A percentile compares a stretch with the other conserved stretches of the same genome.
phyloP scores from a whole-genome alignment of 2,797 vertebrate genomes.

The Phoeniculus purpureus region DNA sequence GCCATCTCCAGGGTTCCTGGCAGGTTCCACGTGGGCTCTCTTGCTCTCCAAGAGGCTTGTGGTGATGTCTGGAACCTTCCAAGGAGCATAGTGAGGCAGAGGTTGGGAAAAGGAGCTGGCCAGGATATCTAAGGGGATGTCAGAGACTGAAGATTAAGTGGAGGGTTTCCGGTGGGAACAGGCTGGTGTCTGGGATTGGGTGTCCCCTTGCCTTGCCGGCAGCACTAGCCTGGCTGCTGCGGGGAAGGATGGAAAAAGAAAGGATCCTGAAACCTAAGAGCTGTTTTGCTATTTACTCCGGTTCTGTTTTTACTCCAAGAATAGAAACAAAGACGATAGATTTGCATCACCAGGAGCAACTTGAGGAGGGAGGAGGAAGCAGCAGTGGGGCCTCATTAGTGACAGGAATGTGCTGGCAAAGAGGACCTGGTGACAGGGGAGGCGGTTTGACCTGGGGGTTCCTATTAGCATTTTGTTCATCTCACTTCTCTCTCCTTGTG shows the following conservation, averaged over 20 bases:
- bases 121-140: not conserved
- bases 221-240: not conserved
- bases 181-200: not conserved
- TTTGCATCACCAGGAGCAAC: constrained; percentile 64
- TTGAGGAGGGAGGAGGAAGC: constrained; percentile 60
- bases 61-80: not conserved
- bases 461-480: constrained; percentile 42
- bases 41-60: accelerated
- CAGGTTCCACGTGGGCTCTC: accelerated
- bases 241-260: constrained; percentile 54
- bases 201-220: constrained; percentile 8
- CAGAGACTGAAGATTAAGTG: not conserved
- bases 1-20: not conserved
- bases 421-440: constrained; percentile 10
- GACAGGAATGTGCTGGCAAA: constrained; percentile 54
- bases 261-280: constrained; percentile 59
- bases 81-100: accelerated
- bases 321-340: constrained; percentile 65
- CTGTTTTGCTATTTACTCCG: constrained; percentile 54
- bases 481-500: not conserved
- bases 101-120: not conserved
- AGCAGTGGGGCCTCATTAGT: constrained; percentile 35
- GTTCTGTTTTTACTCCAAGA: constrained; percentile 55
- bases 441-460: constrained; percentile 21
- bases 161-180: constrained; percentile 19